Evolutionary conservation across 2,797 vertebrate species (phyloP).

Genomic region (Todus mexicanus): DNA sequence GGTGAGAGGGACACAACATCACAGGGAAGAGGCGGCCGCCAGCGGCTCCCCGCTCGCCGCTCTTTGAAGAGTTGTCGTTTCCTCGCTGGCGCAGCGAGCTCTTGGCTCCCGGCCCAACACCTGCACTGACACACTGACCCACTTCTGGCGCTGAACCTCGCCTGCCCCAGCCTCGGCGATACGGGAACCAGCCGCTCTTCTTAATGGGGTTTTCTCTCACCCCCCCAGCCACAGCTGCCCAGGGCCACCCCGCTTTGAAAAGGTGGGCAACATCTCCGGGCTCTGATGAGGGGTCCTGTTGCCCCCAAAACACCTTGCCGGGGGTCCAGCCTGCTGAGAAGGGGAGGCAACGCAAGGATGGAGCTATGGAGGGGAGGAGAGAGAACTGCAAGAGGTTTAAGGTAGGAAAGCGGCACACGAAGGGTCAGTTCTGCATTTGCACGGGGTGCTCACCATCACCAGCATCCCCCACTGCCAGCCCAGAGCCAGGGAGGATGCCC

Average conservation of each 20-base stretch:
- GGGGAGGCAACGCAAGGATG: background rate
- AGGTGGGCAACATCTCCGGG: background rate
- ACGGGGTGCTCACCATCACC: background rate
- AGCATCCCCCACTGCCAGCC: accelerated
- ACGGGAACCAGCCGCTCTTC: background rate
- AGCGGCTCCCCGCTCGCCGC: background rate
- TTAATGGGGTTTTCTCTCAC: background rate
- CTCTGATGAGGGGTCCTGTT: background rate
- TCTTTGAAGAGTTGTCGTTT: background rate
- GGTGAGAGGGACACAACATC: too few species aligned
- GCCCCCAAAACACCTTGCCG: background rate
- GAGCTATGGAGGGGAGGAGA: background rate
- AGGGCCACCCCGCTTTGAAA: background rate
- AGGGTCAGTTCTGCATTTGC: background rate
- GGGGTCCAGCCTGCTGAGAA: background rate
- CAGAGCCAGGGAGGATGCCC: accelerated
- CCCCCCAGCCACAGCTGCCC: background rate
- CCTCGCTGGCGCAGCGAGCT: background rate
- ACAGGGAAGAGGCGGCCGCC: accelerated
- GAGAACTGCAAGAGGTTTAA: background rate
- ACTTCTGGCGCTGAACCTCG: background rate
- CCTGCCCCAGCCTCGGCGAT: background rate
- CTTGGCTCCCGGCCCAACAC: conserved; percentile 51
- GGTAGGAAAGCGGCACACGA: background rate
- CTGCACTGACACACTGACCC: conserved; percentile 69